Base-by-base conservation (phyloP, 2,888 invertebrate species). In the Helleia helle region DNA sequence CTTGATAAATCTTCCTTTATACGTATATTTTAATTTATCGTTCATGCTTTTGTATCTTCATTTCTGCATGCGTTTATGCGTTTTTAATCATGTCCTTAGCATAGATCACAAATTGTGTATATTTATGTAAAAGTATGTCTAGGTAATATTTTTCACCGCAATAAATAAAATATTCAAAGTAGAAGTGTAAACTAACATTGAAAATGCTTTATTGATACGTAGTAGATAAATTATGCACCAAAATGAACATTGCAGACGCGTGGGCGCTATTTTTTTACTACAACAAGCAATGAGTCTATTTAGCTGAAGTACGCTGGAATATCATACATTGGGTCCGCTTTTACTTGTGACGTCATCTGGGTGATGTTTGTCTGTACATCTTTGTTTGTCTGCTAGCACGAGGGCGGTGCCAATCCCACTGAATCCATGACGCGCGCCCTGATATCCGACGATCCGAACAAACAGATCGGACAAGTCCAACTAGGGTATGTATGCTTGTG, bases 351-450 rank as follows among this genome's bases (percentile, higher is more conserved):
- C 67, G 69, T 67, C 58, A 49, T 45, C 43, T 63, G 74, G 77
- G 71, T 65, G 57, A 66, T 73, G 73, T 71, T 60, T 75, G 75
- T 76, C 65, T 77, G 65, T 65, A 73, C 68, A 73, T 81, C 71
- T 81, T 69, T 76, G 87, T 88, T 87, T 88, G 88, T 88, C 88
- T 89, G 89, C 85, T 90, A 93, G 93, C 93, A 93, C 90, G 93
- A 93, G 89, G 93, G 93, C 89, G 94, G 94, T 87, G 90, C 93
- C 84, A 93, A 90, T 89, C 92, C 93, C 88, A 94, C 94, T 86
- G 95, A 95, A 87, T 95, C 95, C 87, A 94, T 95, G 94, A 95
- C 95, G 86, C 92, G 95, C 84, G 94, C 95, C 86, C 91, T 95
- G 87, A 95, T 95, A 86, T 93, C 93, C 86, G 95, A 95, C 87